Percentiles rank a stretch among this genome's conserved stretches.
Evolutionary conservation across 2,113 vertebrate species (phyloP).

Genomic region (Nyctereutes procyonoides): DNA sequence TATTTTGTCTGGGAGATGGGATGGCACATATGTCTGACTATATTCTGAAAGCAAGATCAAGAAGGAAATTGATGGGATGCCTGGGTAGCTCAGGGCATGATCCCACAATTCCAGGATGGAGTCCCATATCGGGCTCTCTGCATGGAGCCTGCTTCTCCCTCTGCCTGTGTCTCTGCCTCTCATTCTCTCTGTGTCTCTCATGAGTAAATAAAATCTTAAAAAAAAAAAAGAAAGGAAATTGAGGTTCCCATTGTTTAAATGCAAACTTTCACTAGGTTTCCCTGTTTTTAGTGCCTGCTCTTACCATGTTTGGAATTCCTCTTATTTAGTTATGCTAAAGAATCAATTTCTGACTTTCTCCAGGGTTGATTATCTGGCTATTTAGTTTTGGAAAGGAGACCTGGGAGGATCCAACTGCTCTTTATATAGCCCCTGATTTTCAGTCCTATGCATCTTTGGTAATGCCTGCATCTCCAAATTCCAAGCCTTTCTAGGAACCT

Average conservation of each 20-base stretch:
- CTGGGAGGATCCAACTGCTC: neutral
- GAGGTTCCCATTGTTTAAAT: neutral
- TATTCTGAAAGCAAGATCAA: neutral
- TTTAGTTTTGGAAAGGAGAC: neutral
- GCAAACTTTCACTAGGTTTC: neutral
- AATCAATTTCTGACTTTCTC: neutral
- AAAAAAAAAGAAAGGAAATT: neutral
- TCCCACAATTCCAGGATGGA: too few relatives aligned
- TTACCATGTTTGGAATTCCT: neutral
- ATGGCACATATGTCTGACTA: neutral
- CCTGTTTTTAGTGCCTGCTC: neutral
- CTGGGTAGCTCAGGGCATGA: too few relatives aligned
- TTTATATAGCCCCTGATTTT: neutral
- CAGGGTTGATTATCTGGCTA: neutral
- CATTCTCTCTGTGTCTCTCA: too few relatives aligned
- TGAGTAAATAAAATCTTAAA: too few relatives aligned
- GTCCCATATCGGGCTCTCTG: too few relatives aligned
- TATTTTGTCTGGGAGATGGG: neutral
- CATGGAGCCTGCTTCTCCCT: too few relatives aligned
- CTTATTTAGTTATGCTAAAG: neutral
- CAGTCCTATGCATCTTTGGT: neutral
- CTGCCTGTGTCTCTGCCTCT: too few relatives aligned
- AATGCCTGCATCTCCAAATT: neutral
- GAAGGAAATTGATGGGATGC: too few relatives aligned
- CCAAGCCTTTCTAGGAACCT: neutral